These are phyloP conservation scores for Chydorus sphaericus DNA, from an alignment of 2,888 invertebrate genomes.

Conservation along the genomic window DNA sequence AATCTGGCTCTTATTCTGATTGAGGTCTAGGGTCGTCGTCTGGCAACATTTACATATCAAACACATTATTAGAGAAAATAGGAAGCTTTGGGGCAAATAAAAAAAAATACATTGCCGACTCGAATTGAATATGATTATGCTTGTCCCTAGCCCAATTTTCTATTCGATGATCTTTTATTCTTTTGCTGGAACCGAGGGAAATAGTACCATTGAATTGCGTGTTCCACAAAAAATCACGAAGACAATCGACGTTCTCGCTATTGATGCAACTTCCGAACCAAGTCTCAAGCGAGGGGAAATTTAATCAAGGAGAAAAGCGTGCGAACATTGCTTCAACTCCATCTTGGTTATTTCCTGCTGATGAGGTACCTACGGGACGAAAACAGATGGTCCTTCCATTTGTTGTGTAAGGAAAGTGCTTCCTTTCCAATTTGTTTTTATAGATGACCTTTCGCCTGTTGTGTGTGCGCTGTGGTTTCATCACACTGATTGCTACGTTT, in stretches of 20 bases:
- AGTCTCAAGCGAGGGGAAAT: not conserved
- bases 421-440: not conserved
- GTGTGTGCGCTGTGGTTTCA: not conserved
- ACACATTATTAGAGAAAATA: too few species aligned
- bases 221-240: not conserved
- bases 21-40: too few species aligned
- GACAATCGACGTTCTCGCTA: not conserved
- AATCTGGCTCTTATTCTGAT: too few species aligned
- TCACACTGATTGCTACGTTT: conserved; percentile 2
- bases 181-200: too few species aligned
- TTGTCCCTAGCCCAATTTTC: too few species aligned
- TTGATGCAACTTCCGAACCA: not conserved
- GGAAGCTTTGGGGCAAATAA: too few species aligned
- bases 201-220: too few species aligned
- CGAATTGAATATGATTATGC: too few species aligned
- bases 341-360: not conserved
- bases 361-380: not conserved
- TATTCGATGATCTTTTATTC: too few species aligned
- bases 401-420: not conserved
- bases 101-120: too few species aligned
- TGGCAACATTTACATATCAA: too few species aligned
- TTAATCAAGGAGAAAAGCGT: conserved; percentile 3
- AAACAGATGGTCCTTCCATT: conserved; percentile 4
- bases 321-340: not conserved
- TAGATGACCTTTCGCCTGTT: conserved; percentile 4